These are phyloP conservation scores for Liasis olivaceus DNA, from an alignment of 2,797 vertebrate species.

Conservation along the genomic window DNA sequence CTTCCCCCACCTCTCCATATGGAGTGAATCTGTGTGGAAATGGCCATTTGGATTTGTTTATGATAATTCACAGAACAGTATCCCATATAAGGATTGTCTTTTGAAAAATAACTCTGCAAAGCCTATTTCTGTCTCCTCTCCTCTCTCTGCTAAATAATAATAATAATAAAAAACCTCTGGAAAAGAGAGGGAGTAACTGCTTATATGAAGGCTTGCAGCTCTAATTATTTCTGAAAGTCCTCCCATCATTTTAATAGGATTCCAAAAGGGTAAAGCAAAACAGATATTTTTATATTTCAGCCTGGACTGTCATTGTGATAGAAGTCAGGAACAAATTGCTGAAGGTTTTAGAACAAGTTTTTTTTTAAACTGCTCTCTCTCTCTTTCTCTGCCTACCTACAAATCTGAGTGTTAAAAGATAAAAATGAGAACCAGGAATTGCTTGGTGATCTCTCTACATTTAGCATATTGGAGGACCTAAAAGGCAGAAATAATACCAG, in stretches of 20 bases:
- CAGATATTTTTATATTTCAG: constrained; percentile 27
- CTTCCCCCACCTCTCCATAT: background rate
- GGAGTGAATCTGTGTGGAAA: background rate
- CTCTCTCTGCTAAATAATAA: background rate
- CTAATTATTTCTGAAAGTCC: constrained; percentile 38
- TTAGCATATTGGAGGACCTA: constrained; percentile 52
- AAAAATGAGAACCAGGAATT: constrained; percentile 27
- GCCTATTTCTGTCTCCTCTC: background rate
- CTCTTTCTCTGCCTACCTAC: background rate
- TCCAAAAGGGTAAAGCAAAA: constrained; percentile 40
- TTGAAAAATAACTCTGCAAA: background rate
- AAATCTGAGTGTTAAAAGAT: constrained; percentile 34
- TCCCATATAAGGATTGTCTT: background rate
- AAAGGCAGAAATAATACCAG: constrained; percentile 76
- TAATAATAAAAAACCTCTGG: background rate
- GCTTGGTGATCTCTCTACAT: constrained; percentile 2
- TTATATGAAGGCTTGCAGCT: constrained; percentile 38
- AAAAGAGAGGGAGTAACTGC: background rate
- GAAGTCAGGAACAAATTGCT: constrained; percentile 39
- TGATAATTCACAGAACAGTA: background rate
- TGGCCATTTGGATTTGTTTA: background rate
- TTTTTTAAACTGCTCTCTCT: background rate
- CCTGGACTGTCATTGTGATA: constrained; percentile 19
- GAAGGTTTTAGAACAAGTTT: constrained; percentile 13
- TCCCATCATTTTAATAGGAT: constrained; percentile 37